Base-by-base conservation (phyloP, 2,113 vertebrate genomes). In the Urocitellus parryii region DNA sequence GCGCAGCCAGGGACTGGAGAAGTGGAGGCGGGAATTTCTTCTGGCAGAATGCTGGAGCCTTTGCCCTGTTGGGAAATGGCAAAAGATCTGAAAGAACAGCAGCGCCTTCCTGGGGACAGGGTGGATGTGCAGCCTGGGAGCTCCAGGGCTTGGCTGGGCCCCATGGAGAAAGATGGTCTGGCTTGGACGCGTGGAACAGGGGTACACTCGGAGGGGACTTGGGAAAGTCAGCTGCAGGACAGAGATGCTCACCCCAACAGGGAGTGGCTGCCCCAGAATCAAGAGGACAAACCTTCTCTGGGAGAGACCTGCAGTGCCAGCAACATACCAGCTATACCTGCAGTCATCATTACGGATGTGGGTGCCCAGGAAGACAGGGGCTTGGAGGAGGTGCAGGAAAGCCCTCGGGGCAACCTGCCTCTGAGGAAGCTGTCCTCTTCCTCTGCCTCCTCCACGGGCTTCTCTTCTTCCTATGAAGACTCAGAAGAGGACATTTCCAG, bases 401-500 rank as follows among this genome's bases (percentile, higher is more conserved):
- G 99, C 98, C 98, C 98, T 39, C 98, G 93, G 22, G 97, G 98
- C 22, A 98, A 94, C 96, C 97, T 99, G 95, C 98, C 98, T 0
- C 92, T 99, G 82, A 98, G 99, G 97, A 99, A 99, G 97, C 99
- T 99, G 90, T 99, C 99, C 0, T 99, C 99, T 0, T 99, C 99
- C 42, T 99, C 99, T 0, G 99, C 99, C 7, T 99, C 99, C 81
- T 99, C 99, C 53, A 99, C 99, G 0, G 99, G 99, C 53, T 99
- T 99, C 98, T 99, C 99, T 72, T 99, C 99, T 0, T 99, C 99
- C 83, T 99, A 99, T 98, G 99, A 99, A 53, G 99, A 99, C 96
- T 99, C 99, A 0, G 99, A 99, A 96, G 99, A 99, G 84, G 99
- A 99, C 95, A 99, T 99, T 82, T 99, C 99, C 98, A 99, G 99